Evolutionary conservation across 2,797 vertebrate species (phyloP).

Genomic region (Pseudopleuronectes americanus): DNA sequence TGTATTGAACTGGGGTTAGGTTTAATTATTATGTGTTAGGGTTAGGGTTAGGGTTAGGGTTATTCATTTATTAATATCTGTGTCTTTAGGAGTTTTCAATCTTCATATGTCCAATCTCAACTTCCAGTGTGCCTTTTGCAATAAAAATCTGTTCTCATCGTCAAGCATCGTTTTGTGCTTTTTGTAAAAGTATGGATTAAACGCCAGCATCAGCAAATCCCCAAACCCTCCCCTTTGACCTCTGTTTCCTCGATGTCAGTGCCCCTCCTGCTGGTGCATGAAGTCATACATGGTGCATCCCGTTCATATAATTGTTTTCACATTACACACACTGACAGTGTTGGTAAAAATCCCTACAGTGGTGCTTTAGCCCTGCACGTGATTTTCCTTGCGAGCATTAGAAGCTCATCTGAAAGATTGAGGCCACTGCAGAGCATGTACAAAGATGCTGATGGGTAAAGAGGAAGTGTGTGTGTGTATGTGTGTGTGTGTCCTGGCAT

Average conservation of each 20-base stretch:
- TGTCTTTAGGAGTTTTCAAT: too few species aligned
- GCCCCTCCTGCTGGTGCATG: neutral
- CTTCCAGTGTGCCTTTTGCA: too few species aligned
- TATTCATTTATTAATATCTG: too few species aligned
- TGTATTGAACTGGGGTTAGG: too few species aligned
- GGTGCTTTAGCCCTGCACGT: conserved; percentile 10
- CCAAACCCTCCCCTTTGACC: neutral
- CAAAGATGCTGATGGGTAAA: conserved; percentile 7
- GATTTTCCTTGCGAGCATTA: conserved; percentile 9
- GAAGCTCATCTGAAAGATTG: conserved; percentile 27
- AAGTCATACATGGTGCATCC: neutral
- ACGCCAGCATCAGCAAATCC: too few species aligned
- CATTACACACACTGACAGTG: neutral
- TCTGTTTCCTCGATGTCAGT: neutral
- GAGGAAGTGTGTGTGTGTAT: too few species aligned
- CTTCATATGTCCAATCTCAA: too few species aligned
- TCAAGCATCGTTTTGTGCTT: too few species aligned
- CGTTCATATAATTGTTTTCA: neutral
- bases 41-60: too few species aligned
- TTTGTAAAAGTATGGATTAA: too few species aligned
- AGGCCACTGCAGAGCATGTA: conserved; percentile 30
- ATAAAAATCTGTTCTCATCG: too few species aligned
- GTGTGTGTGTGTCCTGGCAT: conserved; percentile 26
- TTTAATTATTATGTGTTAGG: too few species aligned
- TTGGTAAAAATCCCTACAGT: neutral